Evolutionary conservation across 2,797 vertebrate genomes (phyloP).

Genomic region (Anguilla pacifica): DNA sequence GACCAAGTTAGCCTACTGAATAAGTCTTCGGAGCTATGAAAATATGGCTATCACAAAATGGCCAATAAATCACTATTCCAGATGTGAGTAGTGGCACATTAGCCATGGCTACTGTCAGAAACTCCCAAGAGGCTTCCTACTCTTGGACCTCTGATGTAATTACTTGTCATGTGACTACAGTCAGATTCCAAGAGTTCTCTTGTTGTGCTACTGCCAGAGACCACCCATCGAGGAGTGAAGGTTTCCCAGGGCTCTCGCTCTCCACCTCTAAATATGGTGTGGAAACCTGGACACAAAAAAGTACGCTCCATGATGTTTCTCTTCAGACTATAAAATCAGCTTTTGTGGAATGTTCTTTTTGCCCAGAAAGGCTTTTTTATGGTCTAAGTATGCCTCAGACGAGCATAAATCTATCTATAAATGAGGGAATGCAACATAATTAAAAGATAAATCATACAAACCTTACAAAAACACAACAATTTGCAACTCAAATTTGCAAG

Average conservation of each 20-base stretch:
- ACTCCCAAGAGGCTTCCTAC: too few relatives aligned
- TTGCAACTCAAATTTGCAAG: not conserved
- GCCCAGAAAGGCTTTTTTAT: not conserved
- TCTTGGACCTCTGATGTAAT: too few relatives aligned
- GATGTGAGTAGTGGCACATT: too few relatives aligned
- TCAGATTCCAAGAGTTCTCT: not conserved
- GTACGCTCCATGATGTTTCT: not conserved
- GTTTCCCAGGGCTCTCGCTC: not conserved
- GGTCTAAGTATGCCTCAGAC: not conserved
- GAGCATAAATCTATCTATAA: not conserved
- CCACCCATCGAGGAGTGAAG: not conserved
- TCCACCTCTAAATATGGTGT: not conserved
- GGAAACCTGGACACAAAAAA: not conserved
- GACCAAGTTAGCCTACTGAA: not conserved
- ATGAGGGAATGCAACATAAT: not conserved
- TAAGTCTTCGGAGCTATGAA: not conserved
- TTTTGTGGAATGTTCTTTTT: not conserved
- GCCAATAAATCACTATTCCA: too few relatives aligned
- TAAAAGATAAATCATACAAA: not conserved
- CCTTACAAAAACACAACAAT: not conserved
- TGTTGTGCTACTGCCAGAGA: not conserved
- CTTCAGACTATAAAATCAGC: not conserved
- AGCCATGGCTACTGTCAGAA: too few relatives aligned
- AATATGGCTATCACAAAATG: too few relatives aligned
- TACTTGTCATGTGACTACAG: too few relatives aligned